Evolutionary conservation across 30 jellyfish, hydroid and myxozoan species (phyloP).

Genomic region (Mastigias papua): DNA sequence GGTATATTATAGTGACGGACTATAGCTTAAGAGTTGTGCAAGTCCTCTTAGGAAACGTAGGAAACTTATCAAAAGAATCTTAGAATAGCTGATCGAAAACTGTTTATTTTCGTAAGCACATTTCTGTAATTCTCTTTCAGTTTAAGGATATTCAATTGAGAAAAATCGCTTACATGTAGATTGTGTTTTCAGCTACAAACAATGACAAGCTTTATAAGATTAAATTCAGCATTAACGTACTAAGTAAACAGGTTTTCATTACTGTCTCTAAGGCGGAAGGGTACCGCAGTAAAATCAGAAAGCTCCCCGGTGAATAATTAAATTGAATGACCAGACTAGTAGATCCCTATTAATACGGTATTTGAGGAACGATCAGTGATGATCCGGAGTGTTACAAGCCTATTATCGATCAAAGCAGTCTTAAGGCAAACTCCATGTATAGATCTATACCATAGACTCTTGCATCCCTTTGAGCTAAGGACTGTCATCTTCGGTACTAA

Average conservation of each 20-base stretch:
- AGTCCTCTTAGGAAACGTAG: background rate
- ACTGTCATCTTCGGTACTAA: too few relatives aligned
- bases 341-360: too few relatives aligned
- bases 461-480: too few relatives aligned
- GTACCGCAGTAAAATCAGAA: background rate
- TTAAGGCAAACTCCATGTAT: too few relatives aligned
- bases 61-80: background rate
- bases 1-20: background rate
- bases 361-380: too few relatives aligned
- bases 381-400: too few relatives aligned
- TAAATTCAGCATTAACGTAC: background rate
- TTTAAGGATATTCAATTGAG: background rate
- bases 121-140: background rate
- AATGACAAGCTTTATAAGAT: background rate
- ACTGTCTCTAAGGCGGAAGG: background rate
- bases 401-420: too few relatives aligned
- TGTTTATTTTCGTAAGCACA: background rate
- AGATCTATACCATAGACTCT: too few relatives aligned
- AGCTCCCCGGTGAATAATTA: background rate
- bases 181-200: background rate
- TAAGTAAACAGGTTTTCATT: background rate
- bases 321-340: too few relatives aligned
- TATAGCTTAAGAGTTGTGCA: background rate
- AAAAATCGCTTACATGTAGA: background rate
- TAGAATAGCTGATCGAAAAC: too few relatives aligned